Evolutionary conservation across 2,797 vertebrate species (phyloP), one percentile per base, ranked within the genome.

Genomic region (Falco peregrinus): DNA sequence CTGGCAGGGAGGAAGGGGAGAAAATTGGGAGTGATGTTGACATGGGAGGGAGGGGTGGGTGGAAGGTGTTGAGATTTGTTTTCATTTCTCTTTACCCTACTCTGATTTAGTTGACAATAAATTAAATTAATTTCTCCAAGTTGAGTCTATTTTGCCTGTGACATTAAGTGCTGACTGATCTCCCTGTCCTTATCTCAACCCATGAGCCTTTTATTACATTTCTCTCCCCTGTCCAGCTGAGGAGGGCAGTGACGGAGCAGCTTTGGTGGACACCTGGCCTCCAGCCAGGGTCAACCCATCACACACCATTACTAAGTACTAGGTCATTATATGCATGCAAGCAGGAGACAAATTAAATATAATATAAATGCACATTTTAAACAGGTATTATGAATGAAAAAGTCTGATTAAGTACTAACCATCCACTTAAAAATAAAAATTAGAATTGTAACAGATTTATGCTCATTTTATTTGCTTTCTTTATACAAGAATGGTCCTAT

Each of bases 331-430:
- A 84, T 20, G 35, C 60, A 50, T 75, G 82, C 57, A 84, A 87
- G 87, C 61, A 91, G 61, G 87, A 93, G 89, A 94, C 79, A 91
- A 83, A 93, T 95, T 92, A 83, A 83, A 94, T 95, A 94, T 80
- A 89, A 93, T 95, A 94, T 87, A 95, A 89, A 96, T 89, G 90
- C 91, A 96, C 89, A 94, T 94, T 95, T 96, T 95, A 94, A 96
- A 94, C 65, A 90, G 84, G 64, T 19, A 85, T 95, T 95, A 69
- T n/a, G 90, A 92, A 87, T 41, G 21, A 80, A 83, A 89, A 87
- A 89, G 41, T 71, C 56, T 77, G 68, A 88, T 56, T 78, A 87
- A 95, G 69, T 83, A 91, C 68, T 80, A 92, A 89, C 65, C 68
- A 87, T 14, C 13, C 28, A 87, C 25, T 80, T 86, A 1, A 19